Evolutionary conservation across 2,888 invertebrate species (phyloP), one percentile per base, ranked within the genome.

Genomic region (Campopleginae sp.): DNA sequence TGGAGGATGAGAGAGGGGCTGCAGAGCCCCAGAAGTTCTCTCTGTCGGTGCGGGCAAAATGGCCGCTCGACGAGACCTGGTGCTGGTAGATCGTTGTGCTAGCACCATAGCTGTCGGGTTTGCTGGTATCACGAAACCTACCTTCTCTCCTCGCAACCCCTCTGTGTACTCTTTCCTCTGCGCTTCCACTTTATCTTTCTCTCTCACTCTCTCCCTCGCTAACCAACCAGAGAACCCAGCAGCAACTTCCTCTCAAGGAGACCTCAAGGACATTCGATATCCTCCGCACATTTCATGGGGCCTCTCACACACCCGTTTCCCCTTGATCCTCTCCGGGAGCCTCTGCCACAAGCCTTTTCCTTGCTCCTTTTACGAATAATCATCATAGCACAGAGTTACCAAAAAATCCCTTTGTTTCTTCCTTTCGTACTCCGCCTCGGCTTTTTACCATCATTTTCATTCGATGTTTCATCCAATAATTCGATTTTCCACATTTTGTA

Each of bases 51-150:
- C 91, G 88, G 90, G 90, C 90, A 92, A 92, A 92, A 93, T 93
- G 91, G 92, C 92, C 91, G 93, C 92, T 89, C 86, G 66, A 89
- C 89, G 89, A 80, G 74, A 91, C 91, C 90, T 91, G 90, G 90
- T 90, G 90, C 89, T 81, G 89, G 89, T 88, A 89, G 87, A 85
- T 88, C 85, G 87, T 83, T 83, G 85, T 85, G 90, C 89, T 90
- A 91, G 90, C 91, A 89, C 79, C 72, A 80, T 85, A 66, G 82
- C 82, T 81, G 80, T 80, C 82, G 82, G 80, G 86, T 83, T 87
- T 72, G 85, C 85, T 82, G 84, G 87, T 86, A 87, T 87, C 87
- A 85, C 82, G 89, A 85, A 85, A 87, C 84, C 86, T 86, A 88
- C 89, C 90, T 89, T 88, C 88, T 82, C 88, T 86, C 85, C 88